Evolutionary conservation across 37 sponge, comb jelly and placozoan genomes (phyloP).

Genomic region (Oopsacas minuta): DNA sequence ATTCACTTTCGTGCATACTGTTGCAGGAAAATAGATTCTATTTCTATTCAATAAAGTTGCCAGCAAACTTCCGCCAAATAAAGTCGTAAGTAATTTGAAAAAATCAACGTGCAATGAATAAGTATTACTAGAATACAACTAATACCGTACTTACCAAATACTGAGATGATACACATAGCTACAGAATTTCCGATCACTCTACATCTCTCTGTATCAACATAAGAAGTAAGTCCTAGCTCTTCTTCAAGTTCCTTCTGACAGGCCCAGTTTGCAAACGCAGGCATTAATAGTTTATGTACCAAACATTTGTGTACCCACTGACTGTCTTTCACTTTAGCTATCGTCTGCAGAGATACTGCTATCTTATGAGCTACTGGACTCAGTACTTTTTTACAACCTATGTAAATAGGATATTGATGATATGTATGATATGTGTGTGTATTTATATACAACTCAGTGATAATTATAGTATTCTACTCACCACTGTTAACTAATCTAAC

Average conservation of each 20-base stretch:
- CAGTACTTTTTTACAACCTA: neutral
- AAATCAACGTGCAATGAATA: no score
- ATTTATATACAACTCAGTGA: no score
- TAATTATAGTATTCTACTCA: neutral
- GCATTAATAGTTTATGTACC: constrained; percentile 7
- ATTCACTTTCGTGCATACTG: no score
- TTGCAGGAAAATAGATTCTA: no score
- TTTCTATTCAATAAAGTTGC: no score
- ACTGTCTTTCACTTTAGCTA: constrained; percentile 15
- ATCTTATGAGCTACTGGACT: constrained; percentile 6
- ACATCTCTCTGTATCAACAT: neutral
- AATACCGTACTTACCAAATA: neutral
- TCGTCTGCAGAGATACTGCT: neutral
- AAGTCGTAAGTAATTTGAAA: no score
- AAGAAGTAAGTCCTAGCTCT: neutral
- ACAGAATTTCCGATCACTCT: neutral
- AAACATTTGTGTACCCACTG: constrained; percentile 15
- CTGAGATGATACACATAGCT: constrained; percentile 4
- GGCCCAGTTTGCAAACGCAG: constrained; percentile 10
- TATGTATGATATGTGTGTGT: neutral
- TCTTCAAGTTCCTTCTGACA: neutral
- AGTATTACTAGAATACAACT: no score
- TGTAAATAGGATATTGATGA: neutral
- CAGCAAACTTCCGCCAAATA: no score
- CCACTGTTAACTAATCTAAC: neutral